phyloP scores from a whole-genome alignment of 2,113 vertebrate species.

The Otolemur garnettii region DNA sequence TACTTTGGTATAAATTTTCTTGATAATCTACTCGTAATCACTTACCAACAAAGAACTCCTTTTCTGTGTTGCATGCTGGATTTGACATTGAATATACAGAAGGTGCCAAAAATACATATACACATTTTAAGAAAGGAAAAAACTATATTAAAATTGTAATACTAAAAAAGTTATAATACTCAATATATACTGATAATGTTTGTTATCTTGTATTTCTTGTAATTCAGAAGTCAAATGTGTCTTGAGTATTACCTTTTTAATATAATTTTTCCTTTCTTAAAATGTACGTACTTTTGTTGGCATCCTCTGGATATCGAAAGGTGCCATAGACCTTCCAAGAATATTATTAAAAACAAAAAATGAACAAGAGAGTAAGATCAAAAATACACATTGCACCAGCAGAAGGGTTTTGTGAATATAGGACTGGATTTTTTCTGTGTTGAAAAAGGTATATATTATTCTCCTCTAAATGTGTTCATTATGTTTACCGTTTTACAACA shows the following conservation, averaged over 20 bases:
- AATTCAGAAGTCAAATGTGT: too few species aligned
- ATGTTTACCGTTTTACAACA: constrained; percentile 32
- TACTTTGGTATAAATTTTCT: not conserved
- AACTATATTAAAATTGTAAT: too few species aligned
- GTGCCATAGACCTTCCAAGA: not conserved
- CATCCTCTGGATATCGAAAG: not conserved
- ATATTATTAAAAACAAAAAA: not conserved
- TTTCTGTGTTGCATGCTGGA: not conserved
- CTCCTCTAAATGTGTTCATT: constrained; percentile 37
- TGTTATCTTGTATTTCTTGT: too few species aligned
- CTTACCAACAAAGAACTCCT: not conserved
- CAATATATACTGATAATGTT: too few species aligned
- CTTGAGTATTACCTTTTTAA: too few species aligned
- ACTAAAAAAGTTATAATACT: too few species aligned
- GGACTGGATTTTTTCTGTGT: not conserved
- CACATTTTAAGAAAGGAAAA: too few species aligned
- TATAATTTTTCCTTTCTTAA: too few species aligned
- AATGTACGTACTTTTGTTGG: too few species aligned
- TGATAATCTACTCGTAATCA: not conserved
- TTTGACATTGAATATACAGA: not conserved
- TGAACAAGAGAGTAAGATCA: not conserved
- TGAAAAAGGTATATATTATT: not conserved
- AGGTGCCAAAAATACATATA: too few species aligned
- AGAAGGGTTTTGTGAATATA: constrained; percentile 12
- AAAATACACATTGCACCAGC: not conserved